A percentile compares a stretch with the other conserved stretches of the same genome.
phyloP scores from a whole-genome alignment of 2,888 invertebrate genomes.

The Gasteruption jaculator region DNA sequence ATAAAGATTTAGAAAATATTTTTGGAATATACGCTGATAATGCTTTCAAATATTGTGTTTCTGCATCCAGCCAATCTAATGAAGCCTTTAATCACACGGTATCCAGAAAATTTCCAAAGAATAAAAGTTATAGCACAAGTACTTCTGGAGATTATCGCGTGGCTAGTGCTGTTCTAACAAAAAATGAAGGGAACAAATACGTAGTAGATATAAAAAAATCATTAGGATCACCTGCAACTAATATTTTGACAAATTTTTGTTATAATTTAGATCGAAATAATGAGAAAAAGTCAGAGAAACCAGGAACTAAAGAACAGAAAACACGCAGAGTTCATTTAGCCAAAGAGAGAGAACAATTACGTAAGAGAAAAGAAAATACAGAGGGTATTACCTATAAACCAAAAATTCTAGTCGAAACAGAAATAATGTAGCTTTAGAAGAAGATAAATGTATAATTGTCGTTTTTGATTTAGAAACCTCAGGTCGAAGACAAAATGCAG shows the following conservation, averaged over 20 bases:
- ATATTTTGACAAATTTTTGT: neutral
- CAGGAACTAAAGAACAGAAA: neutral
- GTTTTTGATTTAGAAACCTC: conserved; percentile 14
- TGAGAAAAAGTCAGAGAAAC: neutral
- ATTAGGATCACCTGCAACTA: neutral
- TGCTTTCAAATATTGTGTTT: conserved; percentile 22
- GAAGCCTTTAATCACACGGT: conserved; percentile 27
- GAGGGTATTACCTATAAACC: conserved; percentile 13
- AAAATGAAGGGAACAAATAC: conserved; percentile 10
- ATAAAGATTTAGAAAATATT: conserved; percentile 10
- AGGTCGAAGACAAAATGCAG: conserved; percentile 5
- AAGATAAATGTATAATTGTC: no score
- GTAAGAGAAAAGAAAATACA: conserved; percentile 7
- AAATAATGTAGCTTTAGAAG: neutral
- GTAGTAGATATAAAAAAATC: neutral
- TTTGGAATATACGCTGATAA: conserved; percentile 23
- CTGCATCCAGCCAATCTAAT: conserved; percentile 25
- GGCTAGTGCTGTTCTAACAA: neutral
- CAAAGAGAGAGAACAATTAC: conserved; percentile 6
- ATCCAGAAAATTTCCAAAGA: conserved; percentile 28
- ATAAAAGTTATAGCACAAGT: neutral
- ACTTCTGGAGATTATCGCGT: neutral
- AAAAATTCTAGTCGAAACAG: no score
- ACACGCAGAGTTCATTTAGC: neutral
- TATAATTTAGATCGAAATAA: neutral